Percentiles rank a stretch among this genome's conserved stretches.
These are phyloP conservation scores for Etia nguti DNA, from an alignment of 2,113 vertebrate genomes.

Conservation along the genomic window DNA sequence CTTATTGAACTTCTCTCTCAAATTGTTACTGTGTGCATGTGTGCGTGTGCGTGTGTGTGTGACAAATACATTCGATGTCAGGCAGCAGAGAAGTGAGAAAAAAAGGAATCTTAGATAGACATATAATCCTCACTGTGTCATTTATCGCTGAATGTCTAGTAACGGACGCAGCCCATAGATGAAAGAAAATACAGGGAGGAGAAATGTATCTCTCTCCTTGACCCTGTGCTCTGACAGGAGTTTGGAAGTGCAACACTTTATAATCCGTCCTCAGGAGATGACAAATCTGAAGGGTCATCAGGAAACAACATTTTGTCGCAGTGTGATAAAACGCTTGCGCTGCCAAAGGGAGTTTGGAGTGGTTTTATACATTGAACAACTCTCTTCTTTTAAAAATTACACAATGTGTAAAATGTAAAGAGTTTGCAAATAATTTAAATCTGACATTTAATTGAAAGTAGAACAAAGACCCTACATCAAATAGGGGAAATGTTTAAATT, in stretches of 20 bases:
- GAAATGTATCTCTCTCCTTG: slow-evolving; percentile 2
- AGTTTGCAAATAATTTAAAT: background rate
- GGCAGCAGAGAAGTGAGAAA: background rate
- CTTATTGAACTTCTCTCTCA: background rate
- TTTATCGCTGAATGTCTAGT: background rate
- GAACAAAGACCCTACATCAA: background rate
- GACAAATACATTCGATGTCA: background rate
- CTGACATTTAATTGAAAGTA: background rate
- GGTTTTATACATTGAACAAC: background rate
- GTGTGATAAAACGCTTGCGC: background rate
- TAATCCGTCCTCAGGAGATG: slow-evolving; percentile 3
- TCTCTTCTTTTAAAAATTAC: background rate
- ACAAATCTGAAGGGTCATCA: slow-evolving; percentile 4
- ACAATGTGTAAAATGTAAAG: background rate
- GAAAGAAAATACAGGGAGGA: slow-evolving; percentile 1
- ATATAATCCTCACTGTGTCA: background rate
- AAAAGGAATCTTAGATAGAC: background rate
- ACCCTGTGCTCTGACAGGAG: slow-evolving; percentile 7
- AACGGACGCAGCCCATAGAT: background rate
- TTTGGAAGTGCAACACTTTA: slow-evolving; percentile 3
- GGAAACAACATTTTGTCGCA: background rate
- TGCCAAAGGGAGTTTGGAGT: background rate
- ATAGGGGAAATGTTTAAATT: background rate
- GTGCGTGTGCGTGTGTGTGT: accelerated
- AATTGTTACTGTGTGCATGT: background rate